A percentile compares a stretch with the other conserved stretches of the same genome.
Evolutionary conservation across 2,113 vertebrate species (phyloP).

Genomic region (Chaetodon trifascialis): DNA sequence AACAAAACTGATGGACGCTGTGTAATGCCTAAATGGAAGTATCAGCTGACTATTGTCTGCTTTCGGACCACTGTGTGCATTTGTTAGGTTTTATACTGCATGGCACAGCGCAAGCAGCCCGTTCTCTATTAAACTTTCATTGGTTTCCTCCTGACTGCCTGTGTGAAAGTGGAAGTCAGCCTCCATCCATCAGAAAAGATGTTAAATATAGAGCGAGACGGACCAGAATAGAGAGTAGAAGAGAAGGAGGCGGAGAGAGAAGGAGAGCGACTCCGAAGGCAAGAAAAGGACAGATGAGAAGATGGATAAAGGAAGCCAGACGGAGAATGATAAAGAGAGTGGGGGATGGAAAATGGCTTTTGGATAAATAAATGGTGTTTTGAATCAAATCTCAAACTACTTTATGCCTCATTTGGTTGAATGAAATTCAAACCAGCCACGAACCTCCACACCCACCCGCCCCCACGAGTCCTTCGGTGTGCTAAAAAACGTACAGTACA

Average conservation of each 20-base stretch:
- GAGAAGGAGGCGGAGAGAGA: constrained; percentile 20
- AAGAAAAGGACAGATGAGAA: constrained; percentile 40
- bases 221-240: constrained; percentile 70
- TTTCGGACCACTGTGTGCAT: constrained; percentile 16
- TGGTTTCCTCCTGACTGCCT: constrained; percentile 67
- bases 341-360: constrained; percentile 3
- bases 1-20: no score
- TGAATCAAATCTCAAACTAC: constrained; percentile 42
- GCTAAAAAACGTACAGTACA: neutral
- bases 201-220: constrained; percentile 77
- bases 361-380: constrained; percentile 38
- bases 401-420: constrained; percentile 29
- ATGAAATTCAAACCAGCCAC: constrained; percentile 28
- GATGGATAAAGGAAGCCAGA: constrained; percentile 39
- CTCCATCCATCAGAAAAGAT: constrained; percentile 75
- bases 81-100: constrained; percentile 24
- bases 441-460: neutral
- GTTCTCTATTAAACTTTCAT: constrained; percentile 80
- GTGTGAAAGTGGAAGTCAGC: constrained; percentile 62
- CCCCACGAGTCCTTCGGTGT: neutral
- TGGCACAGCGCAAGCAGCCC: constrained; percentile 33
- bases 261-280: neutral
- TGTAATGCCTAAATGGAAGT: constrained; percentile 19
- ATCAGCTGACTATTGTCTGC: constrained; percentile 46
- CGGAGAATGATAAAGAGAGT: constrained; percentile 19